These are phyloP conservation scores for Nephrotoma guestfalica DNA, from an alignment of 2,888 invertebrate genomes.

Conservation along the genomic window DNA sequence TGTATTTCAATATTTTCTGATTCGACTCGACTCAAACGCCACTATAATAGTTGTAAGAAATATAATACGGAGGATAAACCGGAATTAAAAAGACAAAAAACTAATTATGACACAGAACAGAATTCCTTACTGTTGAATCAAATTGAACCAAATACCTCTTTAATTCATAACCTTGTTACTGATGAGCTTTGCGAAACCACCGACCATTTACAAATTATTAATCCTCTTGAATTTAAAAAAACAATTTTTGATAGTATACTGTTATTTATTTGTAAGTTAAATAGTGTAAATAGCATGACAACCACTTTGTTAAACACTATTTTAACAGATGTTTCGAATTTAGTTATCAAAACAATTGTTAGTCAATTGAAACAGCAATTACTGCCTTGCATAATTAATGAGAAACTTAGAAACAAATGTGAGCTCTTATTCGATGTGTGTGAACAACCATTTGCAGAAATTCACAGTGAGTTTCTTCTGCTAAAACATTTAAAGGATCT, in stretches of 20 bases:
- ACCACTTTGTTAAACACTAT: background rate
- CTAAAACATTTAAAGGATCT: background rate
- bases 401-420: background rate
- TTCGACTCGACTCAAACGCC: background rate
- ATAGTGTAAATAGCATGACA: background rate
- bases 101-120: background rate
- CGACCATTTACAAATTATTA: background rate
- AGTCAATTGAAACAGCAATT: background rate
- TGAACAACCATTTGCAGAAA: background rate
- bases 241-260: background rate
- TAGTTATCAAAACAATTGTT: background rate
- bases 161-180: background rate
- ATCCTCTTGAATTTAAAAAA: background rate
- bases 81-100: background rate
- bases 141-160: background rate
- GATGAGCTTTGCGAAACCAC: too few relatives aligned
- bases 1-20: background rate
- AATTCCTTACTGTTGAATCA: background rate
- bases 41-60: background rate
- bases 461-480: background rate
- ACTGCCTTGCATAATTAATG: background rate
- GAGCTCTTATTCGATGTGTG: background rate
- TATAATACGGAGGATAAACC: background rate
- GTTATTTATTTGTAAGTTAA: background rate
- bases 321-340: background rate